Evolutionary conservation across 2,888 invertebrate species (phyloP), one percentile per base, ranked within the genome.

Genomic region (Cyclophora albipunctata): DNA sequence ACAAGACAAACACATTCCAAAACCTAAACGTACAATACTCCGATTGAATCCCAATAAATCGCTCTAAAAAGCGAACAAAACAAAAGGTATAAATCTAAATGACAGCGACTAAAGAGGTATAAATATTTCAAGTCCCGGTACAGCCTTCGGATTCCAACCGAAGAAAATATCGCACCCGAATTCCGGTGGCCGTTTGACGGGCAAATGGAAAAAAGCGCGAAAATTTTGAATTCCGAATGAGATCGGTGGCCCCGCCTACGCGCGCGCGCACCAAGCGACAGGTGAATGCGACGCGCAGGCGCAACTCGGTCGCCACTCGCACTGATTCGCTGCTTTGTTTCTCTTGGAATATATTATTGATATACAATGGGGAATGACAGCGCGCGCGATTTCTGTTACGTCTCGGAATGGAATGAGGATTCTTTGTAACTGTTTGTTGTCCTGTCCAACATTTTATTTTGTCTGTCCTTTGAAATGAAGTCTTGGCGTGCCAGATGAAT

Each of bases 141-240:
- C 78, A 82, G 77, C 80, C 83, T 81, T 81, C 78, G 81, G 78
- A 87, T 87, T 86, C 87, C 85, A 74, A 65, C 68, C 71, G 62
- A 70, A 78, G 84, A 75, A 88, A 86, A 88, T 88, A 88, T 87
- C 84, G 87, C 88, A 88, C 88, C 86, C 84, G 79, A 86, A 86
- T 88, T 86, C 86, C 84, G 75, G 67, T 55, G 66, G 66, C 65
- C 64, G 69, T 59, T 76, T 82, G 84, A 83, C 79, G 75, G 77
- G 71, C 64, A 55, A 71, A 76, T 75, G 76, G 81, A 84, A 84
- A 62, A 80, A 79, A 77, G 78, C 75, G 80, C 72, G 79, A 73
- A 79, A 81, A 78, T 66, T 62, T 64, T 72, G 73, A 76, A 81
- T 81, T 78, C 81, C 77, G 63, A 57, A 66, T 66, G 63, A 62